Conservation (phyloP, 2,113 vertebrate genomes). For the Entelurus aequoreus region DNA sequence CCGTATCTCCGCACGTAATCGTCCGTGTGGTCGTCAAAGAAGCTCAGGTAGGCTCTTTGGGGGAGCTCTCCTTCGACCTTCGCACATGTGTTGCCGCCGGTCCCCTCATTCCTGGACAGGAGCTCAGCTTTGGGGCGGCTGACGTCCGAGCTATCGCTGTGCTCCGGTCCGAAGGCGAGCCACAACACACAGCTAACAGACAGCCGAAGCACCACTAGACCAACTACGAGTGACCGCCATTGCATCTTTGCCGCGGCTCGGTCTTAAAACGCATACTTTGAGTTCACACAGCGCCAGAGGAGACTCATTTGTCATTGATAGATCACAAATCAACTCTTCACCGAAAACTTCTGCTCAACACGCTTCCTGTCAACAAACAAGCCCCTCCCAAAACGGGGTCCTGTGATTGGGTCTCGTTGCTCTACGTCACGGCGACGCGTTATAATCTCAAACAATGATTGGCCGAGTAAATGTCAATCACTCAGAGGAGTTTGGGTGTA, state of each 20-base stretch:
- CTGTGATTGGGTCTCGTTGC: conserved; percentile 44
- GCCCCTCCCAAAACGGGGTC: conserved; percentile 21
- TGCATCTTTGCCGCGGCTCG: conserved; percentile 81
- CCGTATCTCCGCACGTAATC: conserved; percentile 86
- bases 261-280: conserved; percentile 72
- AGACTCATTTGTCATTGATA: not conserved
- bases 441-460: conserved; percentile 26
- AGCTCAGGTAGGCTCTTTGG: conserved; percentile 65
- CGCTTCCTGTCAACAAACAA: conserved; percentile 73
- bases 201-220: conserved; percentile 81
- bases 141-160: conserved; percentile 74
- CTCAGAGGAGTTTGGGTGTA: conserved; percentile 40
- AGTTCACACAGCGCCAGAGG: conserved; percentile 26
- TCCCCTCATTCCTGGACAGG: conserved; percentile 55
- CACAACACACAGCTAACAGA: conserved; percentile 79
- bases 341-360: conserved; percentile 13
- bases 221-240: conserved; percentile 91
- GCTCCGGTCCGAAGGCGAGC: conserved; percentile 80
- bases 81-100: conserved; percentile 45
- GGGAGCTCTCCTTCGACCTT: conserved; percentile 39
- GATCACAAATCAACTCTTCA: conserved; percentile 3
- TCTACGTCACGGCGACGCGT: not conserved
- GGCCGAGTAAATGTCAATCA: conserved; percentile 37
- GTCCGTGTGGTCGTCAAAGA: conserved; percentile 69
- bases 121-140: conserved; percentile 70